Percentiles rank a stretch among this genome's conserved stretches.
Evolutionary conservation across 2,113 vertebrate genomes (phyloP).

Genomic region (Rhinolophus sinicus): DNA sequence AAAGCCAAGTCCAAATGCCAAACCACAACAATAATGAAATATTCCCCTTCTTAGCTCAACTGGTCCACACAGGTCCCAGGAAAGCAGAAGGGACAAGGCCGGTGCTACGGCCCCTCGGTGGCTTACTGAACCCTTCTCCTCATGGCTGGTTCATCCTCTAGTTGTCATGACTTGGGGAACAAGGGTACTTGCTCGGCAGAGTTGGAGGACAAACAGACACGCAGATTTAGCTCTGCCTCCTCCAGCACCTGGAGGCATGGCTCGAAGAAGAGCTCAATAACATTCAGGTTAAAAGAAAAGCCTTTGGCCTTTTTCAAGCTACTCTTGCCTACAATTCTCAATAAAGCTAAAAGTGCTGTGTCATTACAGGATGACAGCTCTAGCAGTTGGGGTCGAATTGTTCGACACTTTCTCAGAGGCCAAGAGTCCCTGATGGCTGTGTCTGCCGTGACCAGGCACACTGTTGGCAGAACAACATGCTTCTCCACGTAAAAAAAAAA

Average conservation of each 20-base stretch:
- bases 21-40: not conserved
- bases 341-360: not conserved
- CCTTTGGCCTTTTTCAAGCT: slow-evolving; percentile 31
- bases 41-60: not conserved
- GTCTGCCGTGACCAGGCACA: not conserved
- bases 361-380: not conserved
- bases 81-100: not conserved
- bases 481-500: slow-evolving; percentile 23
- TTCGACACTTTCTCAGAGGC: not conserved
- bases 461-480: not conserved
- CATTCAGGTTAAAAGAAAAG: slow-evolving; percentile 19
- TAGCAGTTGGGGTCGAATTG: not conserved
- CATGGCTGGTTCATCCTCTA: not conserved
- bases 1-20: slow-evolving; percentile 53
- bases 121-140: not conserved
- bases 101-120: not conserved
- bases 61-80: not conserved
- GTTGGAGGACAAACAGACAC: not conserved
- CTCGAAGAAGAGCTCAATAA: not conserved
- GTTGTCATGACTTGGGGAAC: not conserved
- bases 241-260: not conserved
- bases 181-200: not conserved
- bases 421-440: not conserved
- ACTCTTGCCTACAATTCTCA: slow-evolving; percentile 15
- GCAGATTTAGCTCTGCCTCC: not conserved